Evolutionary conservation across 2,888 invertebrate species (phyloP).

Genomic region (Junonia oenone): DNA sequence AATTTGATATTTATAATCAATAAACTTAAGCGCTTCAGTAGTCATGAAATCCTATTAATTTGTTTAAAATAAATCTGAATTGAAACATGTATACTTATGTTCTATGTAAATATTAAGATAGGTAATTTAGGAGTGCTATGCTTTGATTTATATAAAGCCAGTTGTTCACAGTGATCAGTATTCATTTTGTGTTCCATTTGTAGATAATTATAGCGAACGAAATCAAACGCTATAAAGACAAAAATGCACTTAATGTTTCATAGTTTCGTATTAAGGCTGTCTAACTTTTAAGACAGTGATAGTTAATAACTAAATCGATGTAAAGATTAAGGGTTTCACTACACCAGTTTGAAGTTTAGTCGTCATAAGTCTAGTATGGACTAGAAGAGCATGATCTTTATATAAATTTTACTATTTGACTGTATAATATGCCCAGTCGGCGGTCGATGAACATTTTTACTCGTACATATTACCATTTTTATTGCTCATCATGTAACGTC

Average conservation of each 20-base stretch:
- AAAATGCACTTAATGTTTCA: background rate
- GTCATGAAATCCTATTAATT: no score
- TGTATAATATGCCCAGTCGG: background rate
- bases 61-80: slow-evolving; percentile 14
- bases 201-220: background rate
- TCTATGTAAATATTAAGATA: slow-evolving; percentile 28
- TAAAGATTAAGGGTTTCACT: background rate
- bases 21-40: no score
- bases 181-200: slow-evolving; percentile 2
- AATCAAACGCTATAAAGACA: background rate
- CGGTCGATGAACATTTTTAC: background rate
- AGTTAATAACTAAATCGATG: background rate
- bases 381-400: background rate
- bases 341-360: background rate
- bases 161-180: slow-evolving; percentile 41
- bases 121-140: slow-evolving; percentile 15
- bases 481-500: background rate
- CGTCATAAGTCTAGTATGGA: background rate
- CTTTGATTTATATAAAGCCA: slow-evolving; percentile 30
- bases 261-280: background rate
- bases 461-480: background rate
- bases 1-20: background rate
- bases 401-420: background rate
- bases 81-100: slow-evolving; percentile 16
- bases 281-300: background rate